Percentiles rank a stretch among this genome's conserved stretches.
These are phyloP conservation scores for Hetaerina americana DNA, from an alignment of 1,140 invertebrate genomes.

Conservation along the genomic window DNA sequence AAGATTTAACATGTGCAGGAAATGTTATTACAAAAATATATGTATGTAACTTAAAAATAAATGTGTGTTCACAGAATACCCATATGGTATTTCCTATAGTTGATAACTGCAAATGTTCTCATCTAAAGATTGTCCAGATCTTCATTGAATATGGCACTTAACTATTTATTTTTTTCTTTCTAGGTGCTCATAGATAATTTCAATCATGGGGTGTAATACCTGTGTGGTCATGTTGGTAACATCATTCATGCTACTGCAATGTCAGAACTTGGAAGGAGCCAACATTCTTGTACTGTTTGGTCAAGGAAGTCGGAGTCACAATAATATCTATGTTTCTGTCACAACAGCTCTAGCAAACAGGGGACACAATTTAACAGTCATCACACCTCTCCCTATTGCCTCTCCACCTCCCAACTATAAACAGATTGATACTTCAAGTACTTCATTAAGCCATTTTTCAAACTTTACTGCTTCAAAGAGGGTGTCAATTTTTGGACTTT, in stretches of 20 bases:
- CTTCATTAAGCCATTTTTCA: slow-evolving; percentile 8
- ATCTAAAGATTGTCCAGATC: no score
- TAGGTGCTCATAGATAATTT: no score
- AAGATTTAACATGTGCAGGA: no score
- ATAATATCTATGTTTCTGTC: slow-evolving; percentile 47
- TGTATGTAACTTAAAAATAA: no score
- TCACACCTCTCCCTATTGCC: slow-evolving; percentile 45
- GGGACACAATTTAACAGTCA: slow-evolving; percentile 52
- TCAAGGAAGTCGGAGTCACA: slow-evolving; percentile 51
- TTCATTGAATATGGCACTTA: no score
- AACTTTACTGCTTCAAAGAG: slow-evolving; percentile 14
- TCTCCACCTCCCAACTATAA: slow-evolving; percentile 28
- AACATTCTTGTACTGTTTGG: slow-evolving; percentile 49
- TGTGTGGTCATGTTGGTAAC: no score
- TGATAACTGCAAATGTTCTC: no score
- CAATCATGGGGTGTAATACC: no score
- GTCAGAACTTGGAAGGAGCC: neutral
- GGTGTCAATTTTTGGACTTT: slow-evolving; percentile 11
- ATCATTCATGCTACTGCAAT: neutral
- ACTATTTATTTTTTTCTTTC: no score
- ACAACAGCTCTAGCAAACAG: slow-evolving; percentile 44
- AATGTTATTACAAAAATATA: no score
- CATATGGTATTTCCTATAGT: no score
- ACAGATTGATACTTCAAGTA: slow-evolving; percentile 19
- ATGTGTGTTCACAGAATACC: no score